These are phyloP conservation scores for Entomyzon cyanotis DNA, from an alignment of 2,113 vertebrate genomes.

Conservation along the genomic window DNA sequence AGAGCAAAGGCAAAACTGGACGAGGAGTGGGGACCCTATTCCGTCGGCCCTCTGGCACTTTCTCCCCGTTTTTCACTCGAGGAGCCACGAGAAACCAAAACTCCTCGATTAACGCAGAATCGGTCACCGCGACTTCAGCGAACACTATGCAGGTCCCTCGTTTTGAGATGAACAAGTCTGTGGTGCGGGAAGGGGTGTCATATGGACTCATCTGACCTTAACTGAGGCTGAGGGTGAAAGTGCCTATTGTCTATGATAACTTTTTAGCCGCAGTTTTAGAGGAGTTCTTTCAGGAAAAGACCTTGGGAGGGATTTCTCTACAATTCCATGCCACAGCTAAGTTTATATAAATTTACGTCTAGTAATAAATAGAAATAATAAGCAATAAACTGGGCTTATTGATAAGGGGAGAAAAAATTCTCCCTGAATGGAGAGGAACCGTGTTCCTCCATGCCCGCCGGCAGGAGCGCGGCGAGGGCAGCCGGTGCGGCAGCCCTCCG, in stretches of 20 bases:
- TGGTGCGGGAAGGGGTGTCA: neutral
- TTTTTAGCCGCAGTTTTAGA: neutral
- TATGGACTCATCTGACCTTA: neutral
- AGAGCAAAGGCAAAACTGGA: neutral
- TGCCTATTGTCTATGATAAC: constrained; percentile 1
- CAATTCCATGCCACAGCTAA: neutral
- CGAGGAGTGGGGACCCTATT: neutral
- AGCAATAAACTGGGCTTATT: neutral
- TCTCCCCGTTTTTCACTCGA: accelerated
- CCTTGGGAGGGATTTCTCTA: neutral
- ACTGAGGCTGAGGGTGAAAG: neutral
- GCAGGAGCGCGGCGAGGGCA: neutral
- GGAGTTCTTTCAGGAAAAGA: neutral
- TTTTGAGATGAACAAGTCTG: neutral
- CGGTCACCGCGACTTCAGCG: neutral
- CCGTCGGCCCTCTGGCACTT: neutral
- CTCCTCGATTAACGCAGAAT: accelerated
- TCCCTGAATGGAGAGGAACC: no score
- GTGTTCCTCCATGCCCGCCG: neutral
- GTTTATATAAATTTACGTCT: neutral
- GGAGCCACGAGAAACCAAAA: neutral
- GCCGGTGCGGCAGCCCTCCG: neutral
- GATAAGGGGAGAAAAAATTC: neutral
- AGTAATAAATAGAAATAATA: neutral
- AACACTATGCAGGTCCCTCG: neutral